Percentiles rank a stretch among this genome's conserved stretches.
Conservation (phyloP, 1,140 invertebrate genomes). For the Drosophila hydei region DNA sequence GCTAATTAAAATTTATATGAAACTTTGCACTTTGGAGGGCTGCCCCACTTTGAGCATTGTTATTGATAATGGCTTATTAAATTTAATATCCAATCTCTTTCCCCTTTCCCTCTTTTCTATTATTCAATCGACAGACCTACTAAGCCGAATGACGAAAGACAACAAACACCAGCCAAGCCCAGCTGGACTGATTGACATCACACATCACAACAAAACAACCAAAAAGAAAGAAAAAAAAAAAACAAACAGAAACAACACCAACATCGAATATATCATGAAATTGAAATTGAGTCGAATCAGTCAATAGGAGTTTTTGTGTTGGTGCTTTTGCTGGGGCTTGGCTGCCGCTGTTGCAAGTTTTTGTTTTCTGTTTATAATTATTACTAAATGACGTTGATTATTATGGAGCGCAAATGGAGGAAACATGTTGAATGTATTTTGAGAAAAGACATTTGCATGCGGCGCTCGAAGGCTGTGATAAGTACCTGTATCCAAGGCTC, state of each 20-base stretch:
- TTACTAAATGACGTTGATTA: conserved; percentile 78
- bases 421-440: conserved; percentile 80
- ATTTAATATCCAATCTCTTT: conserved; percentile 44
- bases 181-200: conserved; percentile 77
- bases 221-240: neutral
- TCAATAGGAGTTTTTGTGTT: conserved; percentile 31
- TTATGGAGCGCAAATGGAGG: conserved; percentile 80
- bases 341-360: conserved; percentile 43
- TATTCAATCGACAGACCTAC: conserved; percentile 54
- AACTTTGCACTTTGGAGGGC: neutral
- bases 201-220: conserved; percentile 9
- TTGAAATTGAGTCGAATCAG: conserved; percentile 44
- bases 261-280: conserved; percentile 27
- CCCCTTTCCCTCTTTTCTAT: conserved; percentile 15
- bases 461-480: conserved; percentile 81
- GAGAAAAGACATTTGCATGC: conserved; percentile 80
- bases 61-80: conserved; percentile 37
- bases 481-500: conserved; percentile 76
- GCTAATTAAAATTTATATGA: neutral
- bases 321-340: conserved; percentile 31
- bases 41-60: conserved; percentile 3
- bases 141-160: conserved; percentile 55
- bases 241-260: conserved; percentile 5
- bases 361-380: conserved; percentile 72
- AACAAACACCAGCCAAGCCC: conserved; percentile 64